A percentile compares a stretch with the other conserved stretches of the same genome.
These are phyloP conservation scores for Formica exsecta DNA, from an alignment of 1,140 invertebrate genomes.

Conservation along the genomic window DNA sequence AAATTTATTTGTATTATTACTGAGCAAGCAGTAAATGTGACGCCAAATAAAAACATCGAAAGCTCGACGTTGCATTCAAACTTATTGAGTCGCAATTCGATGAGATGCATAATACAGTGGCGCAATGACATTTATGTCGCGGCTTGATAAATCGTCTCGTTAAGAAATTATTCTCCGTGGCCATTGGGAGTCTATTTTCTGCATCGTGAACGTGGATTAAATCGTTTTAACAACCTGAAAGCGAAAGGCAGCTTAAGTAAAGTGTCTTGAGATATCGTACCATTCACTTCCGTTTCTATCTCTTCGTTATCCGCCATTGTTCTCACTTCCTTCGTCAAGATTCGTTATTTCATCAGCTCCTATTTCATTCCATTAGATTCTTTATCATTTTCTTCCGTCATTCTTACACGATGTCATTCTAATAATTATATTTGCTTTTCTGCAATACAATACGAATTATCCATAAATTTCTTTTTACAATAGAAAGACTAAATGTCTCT, in stretches of 20 bases:
- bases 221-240: conserved; percentile 42
- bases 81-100: conserved; percentile 43
- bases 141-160: conserved; percentile 54
- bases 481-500: background rate
- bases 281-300: conserved; percentile 3
- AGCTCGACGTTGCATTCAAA: background rate
- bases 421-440: background rate
- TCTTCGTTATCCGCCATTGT: conserved; percentile 50
- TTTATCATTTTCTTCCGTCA: background rate
- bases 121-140: conserved; percentile 43
- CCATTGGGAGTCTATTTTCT: conserved; percentile 56
- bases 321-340: background rate
- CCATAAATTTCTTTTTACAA: background rate
- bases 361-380: background rate
- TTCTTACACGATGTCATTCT: background rate
- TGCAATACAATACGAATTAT: background rate
- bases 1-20: background rate
- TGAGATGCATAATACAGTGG: conserved; percentile 25
- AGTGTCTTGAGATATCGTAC: conserved; percentile 49
- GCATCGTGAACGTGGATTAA: conserved; percentile 55
- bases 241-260: conserved; percentile 53
- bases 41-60: background rate
- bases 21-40: conserved; percentile 4
- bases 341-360: conserved; percentile 3
- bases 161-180: conserved; percentile 55